These are phyloP conservation scores for Biston stratarius DNA, from an alignment of 2,888 invertebrate genomes.

Conservation along the genomic window DNA sequence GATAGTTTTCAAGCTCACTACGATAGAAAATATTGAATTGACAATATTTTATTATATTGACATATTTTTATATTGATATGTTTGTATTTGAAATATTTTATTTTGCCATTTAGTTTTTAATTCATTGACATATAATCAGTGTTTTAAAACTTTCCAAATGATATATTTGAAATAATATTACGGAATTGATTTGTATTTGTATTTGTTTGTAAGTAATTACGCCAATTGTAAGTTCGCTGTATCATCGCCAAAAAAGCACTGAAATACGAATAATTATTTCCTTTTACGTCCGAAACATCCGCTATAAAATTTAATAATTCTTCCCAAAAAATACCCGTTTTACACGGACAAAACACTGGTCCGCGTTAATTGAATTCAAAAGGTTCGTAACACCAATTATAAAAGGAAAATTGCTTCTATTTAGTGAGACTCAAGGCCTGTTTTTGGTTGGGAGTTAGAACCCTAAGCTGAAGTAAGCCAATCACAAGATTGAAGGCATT, in stretches of 20 bases:
- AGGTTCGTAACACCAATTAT: constrained; percentile 29
- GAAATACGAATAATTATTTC: constrained; percentile 17
- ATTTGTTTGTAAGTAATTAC: constrained; percentile 7
- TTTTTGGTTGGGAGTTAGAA: constrained; percentile 15
- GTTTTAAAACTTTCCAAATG: too few species aligned
- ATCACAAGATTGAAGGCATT: constrained; percentile 45
- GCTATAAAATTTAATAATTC: constrained; percentile 33
- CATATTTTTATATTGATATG: too few species aligned
- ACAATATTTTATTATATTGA: too few species aligned
- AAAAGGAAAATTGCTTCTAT: constrained; percentile 19
- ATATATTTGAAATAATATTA: too few species aligned
- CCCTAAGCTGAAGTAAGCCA: constrained; percentile 35
- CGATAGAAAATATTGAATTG: too few species aligned
- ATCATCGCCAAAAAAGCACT: constrained; percentile 14
- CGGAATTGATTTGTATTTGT: too few species aligned
- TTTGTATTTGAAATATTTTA: too few species aligned
- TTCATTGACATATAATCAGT: too few species aligned
- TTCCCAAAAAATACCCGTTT: constrained; percentile 27
- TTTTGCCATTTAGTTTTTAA: too few species aligned
- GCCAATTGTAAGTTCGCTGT: constrained; percentile 1
- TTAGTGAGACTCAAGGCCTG: not conserved
- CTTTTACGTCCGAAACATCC: constrained; percentile 24
- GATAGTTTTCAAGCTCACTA: too few species aligned
- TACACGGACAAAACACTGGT: constrained; percentile 35
- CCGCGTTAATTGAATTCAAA: constrained; percentile 37